Base-by-base conservation (phyloP, 2,797 vertebrate genomes). In the Phyllotis vaccarum region DNA sequence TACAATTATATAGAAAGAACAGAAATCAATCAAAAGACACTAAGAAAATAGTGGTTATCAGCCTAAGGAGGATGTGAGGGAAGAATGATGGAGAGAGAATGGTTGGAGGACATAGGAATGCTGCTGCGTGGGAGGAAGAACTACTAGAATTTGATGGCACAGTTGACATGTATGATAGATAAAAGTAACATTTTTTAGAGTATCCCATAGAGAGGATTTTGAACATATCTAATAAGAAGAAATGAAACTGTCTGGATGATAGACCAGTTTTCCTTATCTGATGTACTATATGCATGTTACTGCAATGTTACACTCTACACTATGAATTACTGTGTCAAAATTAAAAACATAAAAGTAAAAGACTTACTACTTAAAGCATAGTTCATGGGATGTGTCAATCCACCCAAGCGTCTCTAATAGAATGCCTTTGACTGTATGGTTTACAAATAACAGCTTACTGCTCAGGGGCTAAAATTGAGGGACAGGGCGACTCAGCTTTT, bases 261-360 rank as follows among this genome's bases (percentile, higher is more conserved):
- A 52, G 46, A n/a, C 9, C 34, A 37, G 46, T 40, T 54, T 24
- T 40, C n/a, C n/a, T 86, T 70, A 29, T 37, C 64, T 86, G 34
- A 54, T 29, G 12, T 21, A 21, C 5, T 62, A 16, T 82, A 43
- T 43, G 29, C 34, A 49, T 66, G 60, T 68, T 64, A 34, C 27
- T 83, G 16, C 58, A 64, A 22, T 64, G 29, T 46, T 29, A 83
- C 17, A 43, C 1, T 31, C 40, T 85, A 85, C 6, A 22, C 34
- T 54, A 27, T 12, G 43, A 86, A 70, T 70, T 86, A 40, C 31
- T 16, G 1, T 40, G 49, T 70, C 64, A 40, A 70, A 86, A 70
- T n/a, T 40, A 86, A 37, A 86, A 70, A n/a, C 34, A 70, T 86
- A 86, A 66, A 66, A 66, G n/a, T 64, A 40, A 95, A 86, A 22